These are phyloP conservation scores for Pontoporia blainvillei DNA, from an alignment of 2,113 vertebrate genomes.

Conservation along the genomic window DNA sequence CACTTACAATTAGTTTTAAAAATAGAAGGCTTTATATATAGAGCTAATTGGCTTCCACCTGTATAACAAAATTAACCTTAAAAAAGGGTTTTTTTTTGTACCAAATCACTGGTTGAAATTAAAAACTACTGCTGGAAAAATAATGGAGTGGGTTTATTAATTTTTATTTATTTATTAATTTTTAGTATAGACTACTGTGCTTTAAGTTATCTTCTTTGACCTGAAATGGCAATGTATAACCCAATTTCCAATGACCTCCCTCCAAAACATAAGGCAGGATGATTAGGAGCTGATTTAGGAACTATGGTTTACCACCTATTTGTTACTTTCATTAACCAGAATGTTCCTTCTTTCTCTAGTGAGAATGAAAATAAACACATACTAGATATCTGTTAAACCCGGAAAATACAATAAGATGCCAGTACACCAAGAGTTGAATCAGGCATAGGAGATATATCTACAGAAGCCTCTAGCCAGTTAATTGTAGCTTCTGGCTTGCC, in stretches of 20 bases:
- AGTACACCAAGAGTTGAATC: accelerated
- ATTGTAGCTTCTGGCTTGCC: neutral
- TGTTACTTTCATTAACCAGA: neutral
- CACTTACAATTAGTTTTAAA: neutral
- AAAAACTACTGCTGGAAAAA: neutral
- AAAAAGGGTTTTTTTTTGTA: neutral
- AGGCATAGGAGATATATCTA: neutral
- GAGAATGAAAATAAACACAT: neutral
- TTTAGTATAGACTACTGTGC: neutral
- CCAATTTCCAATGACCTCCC: neutral
- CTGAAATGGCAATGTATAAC: neutral
- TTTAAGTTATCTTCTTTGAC: neutral
- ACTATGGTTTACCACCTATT: neutral
- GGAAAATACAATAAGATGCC: neutral
- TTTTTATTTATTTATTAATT: neutral
- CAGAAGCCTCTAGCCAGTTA: neutral
- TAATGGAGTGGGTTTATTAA: neutral
- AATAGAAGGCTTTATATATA: neutral
- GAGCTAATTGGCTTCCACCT: neutral
- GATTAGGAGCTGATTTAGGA: neutral
- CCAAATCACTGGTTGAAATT: neutral
- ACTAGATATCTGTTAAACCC: neutral
- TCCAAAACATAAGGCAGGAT: neutral
- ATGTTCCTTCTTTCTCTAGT: neutral
- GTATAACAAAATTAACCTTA: neutral